Percentiles rank a stretch among this genome's conserved stretches.
phyloP scores from a whole-genome alignment of 2,888 invertebrate genomes.

The Germaria angustata region DNA sequence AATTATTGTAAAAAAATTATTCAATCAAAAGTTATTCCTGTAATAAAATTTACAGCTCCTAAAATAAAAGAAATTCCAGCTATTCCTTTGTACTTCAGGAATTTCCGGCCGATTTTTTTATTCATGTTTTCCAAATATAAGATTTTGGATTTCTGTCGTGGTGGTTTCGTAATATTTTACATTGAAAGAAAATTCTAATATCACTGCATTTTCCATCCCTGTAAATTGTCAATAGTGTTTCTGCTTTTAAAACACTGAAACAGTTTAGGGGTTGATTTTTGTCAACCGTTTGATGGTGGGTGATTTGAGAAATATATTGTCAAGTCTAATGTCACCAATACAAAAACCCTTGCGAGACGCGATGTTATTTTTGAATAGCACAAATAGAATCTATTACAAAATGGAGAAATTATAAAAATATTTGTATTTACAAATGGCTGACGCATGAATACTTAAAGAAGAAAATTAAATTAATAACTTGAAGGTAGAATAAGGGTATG shows the following conservation, averaged over 20 bases:
- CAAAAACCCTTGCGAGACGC: constrained; percentile 21
- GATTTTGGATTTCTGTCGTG: too few species aligned
- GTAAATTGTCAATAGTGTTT: constrained; percentile 6
- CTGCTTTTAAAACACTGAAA: background rate
- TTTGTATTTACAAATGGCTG: constrained; percentile 63
- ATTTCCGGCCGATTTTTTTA: too few species aligned
- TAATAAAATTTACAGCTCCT: too few species aligned
- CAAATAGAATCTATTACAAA: constrained; percentile 39
- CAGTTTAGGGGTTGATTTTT: constrained; percentile 51
- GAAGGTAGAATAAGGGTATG: background rate
- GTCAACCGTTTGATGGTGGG: constrained; percentile 61
- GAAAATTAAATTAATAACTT: background rate
- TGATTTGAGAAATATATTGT: constrained; percentile 51
- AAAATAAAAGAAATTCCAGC: too few species aligned
- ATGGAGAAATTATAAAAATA: constrained; percentile 41
- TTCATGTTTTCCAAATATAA: too few species aligned
- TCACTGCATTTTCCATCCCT: background rate
- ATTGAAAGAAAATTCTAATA: background rate
- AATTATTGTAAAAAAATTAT: too few species aligned
- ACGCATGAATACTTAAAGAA: constrained; percentile 16
- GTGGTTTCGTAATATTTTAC: too few species aligned
- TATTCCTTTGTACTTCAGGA: too few species aligned
- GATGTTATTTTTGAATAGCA: constrained; percentile 10
- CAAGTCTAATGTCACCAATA: constrained; percentile 55
- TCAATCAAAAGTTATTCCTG: too few species aligned